Conservation (phyloP, 2,888 invertebrate species). For the Clanis bilineata region DNA sequence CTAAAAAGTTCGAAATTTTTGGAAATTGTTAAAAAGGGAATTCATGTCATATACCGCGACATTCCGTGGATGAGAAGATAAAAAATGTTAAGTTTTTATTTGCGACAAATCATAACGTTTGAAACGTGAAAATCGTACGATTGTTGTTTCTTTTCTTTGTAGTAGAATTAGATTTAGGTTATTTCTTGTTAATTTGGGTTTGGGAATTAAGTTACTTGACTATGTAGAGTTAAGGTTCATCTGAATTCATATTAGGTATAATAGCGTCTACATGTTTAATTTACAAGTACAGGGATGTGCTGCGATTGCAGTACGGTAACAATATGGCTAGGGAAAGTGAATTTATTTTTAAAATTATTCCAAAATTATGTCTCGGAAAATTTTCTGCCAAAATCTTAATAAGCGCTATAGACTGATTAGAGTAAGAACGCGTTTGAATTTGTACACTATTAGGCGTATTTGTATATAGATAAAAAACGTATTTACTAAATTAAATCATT, state of each 20-base stretch:
- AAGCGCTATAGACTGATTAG: constrained; percentile 83
- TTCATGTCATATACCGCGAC: constrained; percentile 59
- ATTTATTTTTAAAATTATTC: constrained; percentile 57
- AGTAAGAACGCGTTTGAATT: constrained; percentile 75
- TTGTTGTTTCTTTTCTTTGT: constrained; percentile 79
- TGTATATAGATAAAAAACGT: constrained; percentile 71
- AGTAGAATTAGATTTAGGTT: constrained; percentile 70
- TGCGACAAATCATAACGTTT: constrained; percentile 62
- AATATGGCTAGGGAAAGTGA: constrained; percentile 60
- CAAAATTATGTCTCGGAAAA: constrained; percentile 54
- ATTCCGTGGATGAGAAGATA: constrained; percentile 64
- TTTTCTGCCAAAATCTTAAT: constrained; percentile 74
- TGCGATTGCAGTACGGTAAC: constrained; percentile 67
- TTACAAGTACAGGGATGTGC: constrained; percentile 81
- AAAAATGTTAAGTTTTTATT: constrained; percentile 79
- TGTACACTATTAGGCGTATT: constrained; percentile 82
- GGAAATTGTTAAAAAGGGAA: constrained; percentile 22
- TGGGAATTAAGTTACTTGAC: constrained; percentile 79
- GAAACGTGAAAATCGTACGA: constrained; percentile 61
- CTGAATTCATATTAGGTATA: constrained; percentile 76
- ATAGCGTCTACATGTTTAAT: constrained; percentile 73
- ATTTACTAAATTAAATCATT: constrained; percentile 63
- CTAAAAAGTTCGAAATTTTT: constrained; percentile 23
- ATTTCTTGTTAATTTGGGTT: constrained; percentile 81
- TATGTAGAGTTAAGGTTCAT: constrained; percentile 76